Conservation (phyloP, 2,888 invertebrate species). For the Pyrrhia umbra region DNA sequence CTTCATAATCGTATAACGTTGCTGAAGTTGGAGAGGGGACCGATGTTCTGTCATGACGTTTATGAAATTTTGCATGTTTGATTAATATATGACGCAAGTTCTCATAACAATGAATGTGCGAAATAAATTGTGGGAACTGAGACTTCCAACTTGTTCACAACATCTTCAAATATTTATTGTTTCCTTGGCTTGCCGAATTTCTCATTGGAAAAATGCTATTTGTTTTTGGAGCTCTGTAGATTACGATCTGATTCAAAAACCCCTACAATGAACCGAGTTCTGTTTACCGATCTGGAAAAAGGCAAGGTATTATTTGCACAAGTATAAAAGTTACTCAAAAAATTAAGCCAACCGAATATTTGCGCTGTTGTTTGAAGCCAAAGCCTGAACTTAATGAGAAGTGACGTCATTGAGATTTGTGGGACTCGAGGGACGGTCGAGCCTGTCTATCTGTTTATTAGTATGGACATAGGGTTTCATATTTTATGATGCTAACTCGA, state of each 20-base stretch:
- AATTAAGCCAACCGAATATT: slow-evolving; percentile 14
- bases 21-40: slow-evolving; percentile 20
- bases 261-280: not conserved
- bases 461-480: slow-evolving; percentile 23
- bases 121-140: not conserved
- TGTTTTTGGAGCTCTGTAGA: not conserved
- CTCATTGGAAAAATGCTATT: not conserved
- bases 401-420: slow-evolving; percentile 41
- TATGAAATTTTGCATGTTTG: not conserved
- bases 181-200: not conserved
- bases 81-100: slow-evolving; percentile 6
- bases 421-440: slow-evolving; percentile 1
- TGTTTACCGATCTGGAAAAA: slow-evolving; percentile 4
- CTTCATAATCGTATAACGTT: slow-evolving; percentile 32
- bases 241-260: not conserved
- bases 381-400: slow-evolving; percentile 30
- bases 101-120: not conserved
- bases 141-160: not conserved
- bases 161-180: not conserved
- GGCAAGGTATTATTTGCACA: not conserved
- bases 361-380: slow-evolving; percentile 1
- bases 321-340: slow-evolving; percentile 4
- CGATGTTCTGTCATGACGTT: not conserved
- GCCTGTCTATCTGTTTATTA: slow-evolving; percentile 15
- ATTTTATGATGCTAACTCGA: slow-evolving; percentile 19